Conservation (phyloP, 2,797 vertebrate species). For the Etheostoma perlongum region DNA sequence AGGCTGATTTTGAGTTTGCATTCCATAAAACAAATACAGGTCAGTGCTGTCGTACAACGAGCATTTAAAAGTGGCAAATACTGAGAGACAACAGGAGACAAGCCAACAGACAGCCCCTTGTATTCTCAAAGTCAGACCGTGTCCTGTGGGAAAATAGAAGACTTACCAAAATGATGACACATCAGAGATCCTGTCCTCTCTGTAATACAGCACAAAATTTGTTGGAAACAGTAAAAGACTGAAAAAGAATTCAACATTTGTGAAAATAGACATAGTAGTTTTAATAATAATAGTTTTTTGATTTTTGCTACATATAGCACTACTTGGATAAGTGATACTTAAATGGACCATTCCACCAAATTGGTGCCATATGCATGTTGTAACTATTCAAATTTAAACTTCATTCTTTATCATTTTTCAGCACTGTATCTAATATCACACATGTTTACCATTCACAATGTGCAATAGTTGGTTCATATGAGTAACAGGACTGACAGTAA, state of each 20-base stretch:
- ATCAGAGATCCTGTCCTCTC: constrained; percentile 37
- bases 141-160: constrained; percentile 60
- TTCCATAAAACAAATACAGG: constrained; percentile 35
- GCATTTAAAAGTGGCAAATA: constrained; percentile 38
- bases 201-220: constrained; percentile 17
- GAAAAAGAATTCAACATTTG: constrained; percentile 23
- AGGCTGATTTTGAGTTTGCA: constrained; percentile 11
- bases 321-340: background rate
- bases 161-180: constrained; percentile 57
- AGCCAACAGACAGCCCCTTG: constrained; percentile 40
- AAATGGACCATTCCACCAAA: background rate
- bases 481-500: background rate
- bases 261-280: background rate
- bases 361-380: background rate
- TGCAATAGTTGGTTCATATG: background rate
- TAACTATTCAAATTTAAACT: background rate
- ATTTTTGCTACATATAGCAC: background rate
- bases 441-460: background rate
- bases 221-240: constrained; percentile 11
- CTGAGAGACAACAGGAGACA: constrained; percentile 44
- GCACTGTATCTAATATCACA: background rate
- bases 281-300: background rate
- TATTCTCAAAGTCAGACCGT: constrained; percentile 65
- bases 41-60: constrained; percentile 38
- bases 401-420: background rate